A percentile compares a stretch with the other conserved stretches of the same genome.
These are phyloP conservation scores for Meda fulgida DNA, from an alignment of 2,797 vertebrate species.

Conservation along the genomic window DNA sequence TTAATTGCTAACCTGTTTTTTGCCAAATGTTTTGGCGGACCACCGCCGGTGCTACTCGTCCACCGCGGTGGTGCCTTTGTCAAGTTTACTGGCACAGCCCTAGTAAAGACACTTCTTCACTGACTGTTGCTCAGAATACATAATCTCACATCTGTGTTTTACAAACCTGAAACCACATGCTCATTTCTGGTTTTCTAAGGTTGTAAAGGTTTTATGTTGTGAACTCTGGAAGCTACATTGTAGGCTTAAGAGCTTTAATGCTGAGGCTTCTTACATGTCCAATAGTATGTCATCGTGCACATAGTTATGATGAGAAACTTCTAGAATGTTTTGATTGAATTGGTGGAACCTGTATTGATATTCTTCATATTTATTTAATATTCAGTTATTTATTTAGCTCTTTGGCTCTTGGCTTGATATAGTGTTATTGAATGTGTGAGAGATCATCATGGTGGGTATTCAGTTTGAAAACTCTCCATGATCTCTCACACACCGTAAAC, in stretches of 20 bases:
- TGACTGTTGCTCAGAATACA: conserved; percentile 24
- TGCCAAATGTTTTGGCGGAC: too few species aligned
- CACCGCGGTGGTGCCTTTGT: too few species aligned
- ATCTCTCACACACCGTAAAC: background rate
- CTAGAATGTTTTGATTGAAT: background rate
- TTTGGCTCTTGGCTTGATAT: background rate
- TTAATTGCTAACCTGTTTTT: too few species aligned
- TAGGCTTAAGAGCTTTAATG: conserved; percentile 14
- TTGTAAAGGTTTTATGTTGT: conserved; percentile 30
- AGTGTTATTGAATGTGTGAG: background rate
- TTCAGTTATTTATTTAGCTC: conserved; percentile 8
- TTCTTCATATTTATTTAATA: background rate
- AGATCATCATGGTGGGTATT: background rate
- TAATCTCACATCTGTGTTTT: background rate
- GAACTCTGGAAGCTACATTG: conserved; percentile 17
- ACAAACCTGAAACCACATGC: conserved; percentile 8
- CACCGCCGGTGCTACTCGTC: too few species aligned
- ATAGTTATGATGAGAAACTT: background rate
- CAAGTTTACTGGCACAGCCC: too few species aligned
- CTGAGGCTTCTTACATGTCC: background rate
- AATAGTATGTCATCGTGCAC: background rate
- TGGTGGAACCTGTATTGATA: background rate
- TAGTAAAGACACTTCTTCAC: conserved; percentile 12
- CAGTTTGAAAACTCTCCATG: background rate
- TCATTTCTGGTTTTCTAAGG: conserved; percentile 8